Evolutionary conservation across 2,113 vertebrate genomes (phyloP).

Genomic region (Laticauda laticaudata): DNA sequence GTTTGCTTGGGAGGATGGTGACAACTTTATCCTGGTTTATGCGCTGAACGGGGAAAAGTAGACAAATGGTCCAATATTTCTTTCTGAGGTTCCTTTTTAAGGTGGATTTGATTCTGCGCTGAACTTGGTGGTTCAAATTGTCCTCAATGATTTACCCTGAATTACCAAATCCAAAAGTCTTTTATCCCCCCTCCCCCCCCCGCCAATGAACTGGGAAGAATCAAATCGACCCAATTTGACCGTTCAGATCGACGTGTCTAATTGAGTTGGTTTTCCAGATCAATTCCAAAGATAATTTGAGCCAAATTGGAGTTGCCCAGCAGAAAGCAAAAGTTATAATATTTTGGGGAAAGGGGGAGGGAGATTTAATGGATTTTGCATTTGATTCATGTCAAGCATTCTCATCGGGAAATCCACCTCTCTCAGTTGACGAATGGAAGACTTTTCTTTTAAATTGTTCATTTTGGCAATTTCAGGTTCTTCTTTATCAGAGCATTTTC

Average conservation of each 20-base stretch:
- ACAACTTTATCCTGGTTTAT: not conserved
- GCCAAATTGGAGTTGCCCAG: not conserved
- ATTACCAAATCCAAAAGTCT: not conserved
- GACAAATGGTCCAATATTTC: not conserved
- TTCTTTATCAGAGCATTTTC: not conserved
- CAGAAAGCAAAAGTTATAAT: not conserved
- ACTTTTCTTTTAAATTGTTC: not conserved
- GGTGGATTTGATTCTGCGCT: not conserved
- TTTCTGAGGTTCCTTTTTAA: not conserved
- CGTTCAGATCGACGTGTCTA: not conserved
- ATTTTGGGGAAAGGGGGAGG: not conserved
- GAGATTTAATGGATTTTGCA: not conserved
- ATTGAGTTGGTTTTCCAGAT: not conserved
- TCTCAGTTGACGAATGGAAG: not conserved
- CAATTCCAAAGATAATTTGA: not conserved
- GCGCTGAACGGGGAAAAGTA: rapidly evolving
- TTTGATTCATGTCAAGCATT: not conserved
- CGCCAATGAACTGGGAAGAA: not conserved
- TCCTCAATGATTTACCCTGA: not conserved
- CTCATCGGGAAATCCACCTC: not conserved
- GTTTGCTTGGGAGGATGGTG: not conserved
- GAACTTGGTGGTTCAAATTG: not conserved
- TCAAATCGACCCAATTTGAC: not conserved
- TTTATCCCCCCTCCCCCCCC: rapidly evolving
- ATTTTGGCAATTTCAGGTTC: not conserved